phyloP scores from a whole-genome alignment of 2,888 invertebrate genomes.

The Eilema griseolum region DNA sequence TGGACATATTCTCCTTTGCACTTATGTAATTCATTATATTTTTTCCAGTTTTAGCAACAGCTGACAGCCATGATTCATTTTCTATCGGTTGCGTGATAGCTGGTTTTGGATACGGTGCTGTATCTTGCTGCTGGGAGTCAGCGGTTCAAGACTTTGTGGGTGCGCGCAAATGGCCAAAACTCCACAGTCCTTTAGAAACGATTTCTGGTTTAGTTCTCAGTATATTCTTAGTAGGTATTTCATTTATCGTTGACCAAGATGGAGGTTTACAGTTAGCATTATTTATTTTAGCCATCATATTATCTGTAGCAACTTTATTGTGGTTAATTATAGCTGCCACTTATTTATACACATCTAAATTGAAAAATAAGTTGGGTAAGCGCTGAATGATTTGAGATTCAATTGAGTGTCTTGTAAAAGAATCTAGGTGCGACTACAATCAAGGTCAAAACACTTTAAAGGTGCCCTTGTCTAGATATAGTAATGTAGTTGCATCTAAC shows the following conservation, averaged over 20 bases:
- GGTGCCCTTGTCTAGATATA: no score
- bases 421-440: not conserved
- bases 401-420: not conserved
- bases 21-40: no score
- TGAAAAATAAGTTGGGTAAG: conserved; percentile 63
- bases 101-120: conserved; percentile 83
- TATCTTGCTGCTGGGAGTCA: conserved; percentile 80
- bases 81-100: conserved; percentile 83
- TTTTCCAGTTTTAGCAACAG: conserved; percentile 74
- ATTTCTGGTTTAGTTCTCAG: conserved; percentile 72
- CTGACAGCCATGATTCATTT: conserved; percentile 77
- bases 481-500: no score
- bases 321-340: conserved; percentile 70
- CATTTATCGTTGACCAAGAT: conserved; percentile 63
- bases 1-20: no score
- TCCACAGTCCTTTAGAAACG: conserved; percentile 82
- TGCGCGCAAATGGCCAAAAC: conserved; percentile 79
- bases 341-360: conserved; percentile 68
- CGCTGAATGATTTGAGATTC: conserved; percentile 45
- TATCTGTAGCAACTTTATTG: conserved; percentile 65
- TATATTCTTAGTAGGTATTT: conserved; percentile 67
- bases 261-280: conserved; percentile 69
- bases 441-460: no score
- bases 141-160: conserved; percentile 82
- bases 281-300: conserved; percentile 68